Evolutionary conservation across 2,888 invertebrate genomes (phyloP).

Genomic region (Platycheirus rosarum): DNA sequence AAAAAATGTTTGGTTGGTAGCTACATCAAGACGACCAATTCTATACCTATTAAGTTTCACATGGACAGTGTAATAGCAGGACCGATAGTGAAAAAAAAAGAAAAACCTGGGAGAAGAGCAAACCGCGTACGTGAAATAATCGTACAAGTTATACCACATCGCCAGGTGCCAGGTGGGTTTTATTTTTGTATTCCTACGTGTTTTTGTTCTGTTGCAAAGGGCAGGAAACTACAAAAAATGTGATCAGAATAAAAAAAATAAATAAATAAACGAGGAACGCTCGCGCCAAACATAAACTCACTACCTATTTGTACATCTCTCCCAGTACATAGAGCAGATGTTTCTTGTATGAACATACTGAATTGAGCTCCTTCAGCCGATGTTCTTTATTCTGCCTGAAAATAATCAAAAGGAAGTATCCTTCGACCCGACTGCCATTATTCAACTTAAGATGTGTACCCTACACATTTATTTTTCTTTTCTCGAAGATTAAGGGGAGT

Average conservation of each 20-base stretch:
- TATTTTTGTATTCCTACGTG: slow-evolving; percentile 7
- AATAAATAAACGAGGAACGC: too few relatives aligned
- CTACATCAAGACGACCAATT: not conserved
- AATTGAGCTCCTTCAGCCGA: slow-evolving; percentile 33
- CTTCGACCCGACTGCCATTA: slow-evolving; percentile 24
- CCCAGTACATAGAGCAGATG: slow-evolving; percentile 62
- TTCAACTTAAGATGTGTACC: slow-evolving; percentile 20
- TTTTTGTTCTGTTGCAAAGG: slow-evolving; percentile 1
- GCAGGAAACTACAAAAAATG: slow-evolving; percentile 48
- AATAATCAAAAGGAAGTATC: slow-evolving; percentile 39
- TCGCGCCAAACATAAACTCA: slow-evolving; percentile 64
- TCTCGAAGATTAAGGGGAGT: slow-evolving; percentile 11
- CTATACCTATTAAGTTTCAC: slow-evolving; percentile 15
- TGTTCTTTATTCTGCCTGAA: slow-evolving; percentile 36
- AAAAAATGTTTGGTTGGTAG: slow-evolving; percentile 10
- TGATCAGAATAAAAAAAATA: slow-evolving; percentile 23
- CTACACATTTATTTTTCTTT: not conserved
- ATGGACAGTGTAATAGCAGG: slow-evolving; percentile 21
- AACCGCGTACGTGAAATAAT: slow-evolving; percentile 37
- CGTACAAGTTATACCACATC: slow-evolving; percentile 62
- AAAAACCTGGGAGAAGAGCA: slow-evolving; percentile 1
- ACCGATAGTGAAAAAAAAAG: slow-evolving; percentile 1
- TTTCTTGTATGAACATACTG: slow-evolving; percentile 39
- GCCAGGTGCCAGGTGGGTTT: slow-evolving; percentile 61
- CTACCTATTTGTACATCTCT: slow-evolving; percentile 35